Evolutionary conservation across 64 coral and sea anemone genomes (phyloP).

Genomic region (Actinia equina): DNA sequence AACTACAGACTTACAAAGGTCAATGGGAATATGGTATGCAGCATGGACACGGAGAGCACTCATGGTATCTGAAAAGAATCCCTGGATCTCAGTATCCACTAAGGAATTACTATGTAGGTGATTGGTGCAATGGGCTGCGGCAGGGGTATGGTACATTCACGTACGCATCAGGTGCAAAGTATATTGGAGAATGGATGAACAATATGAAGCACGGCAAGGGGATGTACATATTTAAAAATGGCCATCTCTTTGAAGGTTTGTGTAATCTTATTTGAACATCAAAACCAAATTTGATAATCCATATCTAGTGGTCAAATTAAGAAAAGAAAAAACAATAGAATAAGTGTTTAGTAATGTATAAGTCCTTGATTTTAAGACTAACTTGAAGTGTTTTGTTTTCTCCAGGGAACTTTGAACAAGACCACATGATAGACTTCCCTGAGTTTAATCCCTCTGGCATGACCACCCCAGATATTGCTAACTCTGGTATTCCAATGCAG

Average conservation of each 20-base stretch:
- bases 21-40: constrained; percentile 88
- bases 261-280: too few species aligned
- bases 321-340: too few species aligned
- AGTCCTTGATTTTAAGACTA: too few species aligned
- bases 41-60: constrained; percentile 93
- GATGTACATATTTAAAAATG: constrained; percentile 97
- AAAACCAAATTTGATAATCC: too few species aligned
- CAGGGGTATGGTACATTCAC: constrained; percentile 88
- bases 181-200: constrained; percentile 90
- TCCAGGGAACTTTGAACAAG: constrained; percentile 85
- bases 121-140: constrained; percentile 89
- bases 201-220: constrained; percentile 98
- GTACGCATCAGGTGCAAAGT: constrained; percentile 97
- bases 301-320: too few species aligned
- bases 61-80: constrained; percentile 92
- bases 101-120: constrained; percentile 89
- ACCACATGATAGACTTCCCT: constrained; percentile 98
- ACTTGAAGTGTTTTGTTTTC: background rate
- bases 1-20: constrained; percentile 66
- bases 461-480: constrained; percentile 80
- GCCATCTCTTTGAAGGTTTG: constrained; percentile 97
- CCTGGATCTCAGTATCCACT: constrained; percentile 93
- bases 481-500: constrained; percentile 68
- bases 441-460: constrained; percentile 91
- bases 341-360: too few species aligned